phyloP scores from a whole-genome alignment of 1,140 invertebrate genomes.

The Panagrolaimus sp. region DNA sequence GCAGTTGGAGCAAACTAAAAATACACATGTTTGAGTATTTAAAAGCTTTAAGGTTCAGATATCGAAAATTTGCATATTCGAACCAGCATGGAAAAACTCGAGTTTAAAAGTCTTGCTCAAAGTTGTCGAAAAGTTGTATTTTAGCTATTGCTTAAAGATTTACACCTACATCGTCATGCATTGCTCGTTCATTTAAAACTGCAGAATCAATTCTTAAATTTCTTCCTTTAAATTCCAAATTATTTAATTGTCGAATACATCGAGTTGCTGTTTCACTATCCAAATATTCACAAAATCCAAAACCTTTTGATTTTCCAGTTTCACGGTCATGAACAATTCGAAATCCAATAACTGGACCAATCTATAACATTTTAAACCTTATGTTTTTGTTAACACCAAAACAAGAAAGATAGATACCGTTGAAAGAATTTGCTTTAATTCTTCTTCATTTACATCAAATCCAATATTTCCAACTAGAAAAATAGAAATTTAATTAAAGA shows the following conservation, averaged over 20 bases:
- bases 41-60: no score
- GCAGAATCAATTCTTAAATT: slow-evolving; percentile 5
- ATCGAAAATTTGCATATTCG: no score
- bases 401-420: neutral
- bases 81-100: no score
- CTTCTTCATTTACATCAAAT: slow-evolving; percentile 4
- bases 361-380: no score
- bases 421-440: neutral
- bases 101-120: no score
- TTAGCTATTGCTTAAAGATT: no score
- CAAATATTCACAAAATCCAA: slow-evolving; percentile 4
- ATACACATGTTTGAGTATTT: no score
- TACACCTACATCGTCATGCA: slow-evolving; percentile 2
- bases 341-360: neutral
- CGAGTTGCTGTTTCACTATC: neutral
- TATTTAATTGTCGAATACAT: slow-evolving; percentile 4
- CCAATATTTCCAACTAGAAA: slow-evolving; percentile 11
- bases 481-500: no score
- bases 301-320: neutral
- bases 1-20: no score
- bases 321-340: slow-evolving; percentile 5
- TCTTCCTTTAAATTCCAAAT: neutral
- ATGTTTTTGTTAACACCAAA: no score
- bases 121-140: no score
- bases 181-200: neutral